Percentiles rank a stretch among this genome's conserved stretches.
Conservation (phyloP, 2,113 vertebrate genomes). For the Perccottus glenii region DNA sequence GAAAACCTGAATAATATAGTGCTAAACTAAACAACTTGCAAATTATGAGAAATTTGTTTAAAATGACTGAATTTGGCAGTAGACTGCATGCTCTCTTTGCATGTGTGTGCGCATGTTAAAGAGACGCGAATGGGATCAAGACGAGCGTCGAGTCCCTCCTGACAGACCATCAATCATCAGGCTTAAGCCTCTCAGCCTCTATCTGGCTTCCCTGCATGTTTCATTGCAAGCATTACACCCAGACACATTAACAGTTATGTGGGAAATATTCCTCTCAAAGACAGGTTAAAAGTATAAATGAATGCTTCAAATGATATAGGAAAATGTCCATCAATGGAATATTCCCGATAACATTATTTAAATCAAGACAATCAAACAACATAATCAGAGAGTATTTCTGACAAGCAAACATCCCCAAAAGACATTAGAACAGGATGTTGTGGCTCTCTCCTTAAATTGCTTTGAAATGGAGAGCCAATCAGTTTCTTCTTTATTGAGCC, state of each 20-base stretch:
- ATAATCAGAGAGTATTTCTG: conserved; percentile 27
- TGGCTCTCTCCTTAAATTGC: conserved; percentile 48
- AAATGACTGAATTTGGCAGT: neutral
- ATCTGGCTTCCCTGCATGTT: conserved; percentile 80
- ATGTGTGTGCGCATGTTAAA: neutral
- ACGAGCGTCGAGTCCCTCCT: conserved; percentile 83
- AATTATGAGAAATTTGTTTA: neutral
- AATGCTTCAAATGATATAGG: conserved; percentile 49
- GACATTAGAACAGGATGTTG: conserved; percentile 56
- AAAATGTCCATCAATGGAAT: conserved; percentile 44
- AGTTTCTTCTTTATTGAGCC: conserved; percentile 60
- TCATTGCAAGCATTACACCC: conserved; percentile 43
- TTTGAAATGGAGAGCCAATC: conserved; percentile 65
- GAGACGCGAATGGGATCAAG: conserved; percentile 85
- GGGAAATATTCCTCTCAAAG: conserved; percentile 46
- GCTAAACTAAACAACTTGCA: too few species aligned
- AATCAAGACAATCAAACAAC: conserved; percentile 19
- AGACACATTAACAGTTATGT: conserved; percentile 44
- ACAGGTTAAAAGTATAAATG: conserved; percentile 52
- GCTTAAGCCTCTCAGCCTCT: conserved; percentile 88
- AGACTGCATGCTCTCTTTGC: neutral
- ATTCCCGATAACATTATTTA: conserved; percentile 2
- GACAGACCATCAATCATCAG: conserved; percentile 96
- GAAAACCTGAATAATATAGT: too few species aligned
- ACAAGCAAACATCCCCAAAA: conserved; percentile 42